Conservation (phyloP, 2,113 vertebrate species). For the Scolopax mira region DNA sequence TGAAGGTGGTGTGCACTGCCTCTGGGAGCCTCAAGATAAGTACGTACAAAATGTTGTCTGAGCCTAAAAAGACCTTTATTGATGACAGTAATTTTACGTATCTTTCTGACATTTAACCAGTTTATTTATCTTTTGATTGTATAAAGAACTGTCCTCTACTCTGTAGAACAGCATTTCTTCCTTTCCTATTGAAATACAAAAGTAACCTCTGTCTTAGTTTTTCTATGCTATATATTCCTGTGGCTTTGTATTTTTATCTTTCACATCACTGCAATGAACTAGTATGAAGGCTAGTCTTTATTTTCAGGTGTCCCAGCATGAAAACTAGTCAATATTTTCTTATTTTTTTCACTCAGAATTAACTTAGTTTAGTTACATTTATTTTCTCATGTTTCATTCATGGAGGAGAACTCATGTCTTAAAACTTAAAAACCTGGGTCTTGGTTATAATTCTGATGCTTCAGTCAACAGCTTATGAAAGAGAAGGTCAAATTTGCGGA, state of each 20-base stretch:
- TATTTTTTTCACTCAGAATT: not conserved
- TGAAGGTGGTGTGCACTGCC: not conserved
- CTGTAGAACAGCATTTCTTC: not conserved
- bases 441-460: not conserved
- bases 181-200: not conserved
- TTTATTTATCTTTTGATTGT: not conserved
- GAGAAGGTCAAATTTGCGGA: not conserved
- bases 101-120: not conserved
- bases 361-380: not conserved
- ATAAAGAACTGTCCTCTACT: not conserved
- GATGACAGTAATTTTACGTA: not conserved
- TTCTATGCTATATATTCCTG: not conserved
- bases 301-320: not conserved
- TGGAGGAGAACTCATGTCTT: not conserved
- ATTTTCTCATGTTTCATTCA: not conserved
- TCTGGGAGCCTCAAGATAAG: not conserved
- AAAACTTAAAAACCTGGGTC: not conserved
- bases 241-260: not conserved
- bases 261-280: not conserved
- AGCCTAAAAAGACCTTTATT: not conserved
- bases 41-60: not conserved
- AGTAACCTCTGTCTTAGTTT: not conserved
- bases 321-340: not conserved
- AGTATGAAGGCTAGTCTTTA: not conserved
- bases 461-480: not conserved